Evolutionary conservation across 53 echinoderm and acorn worm species (phyloP).

Genomic region (Temnopleurus reevesii): DNA sequence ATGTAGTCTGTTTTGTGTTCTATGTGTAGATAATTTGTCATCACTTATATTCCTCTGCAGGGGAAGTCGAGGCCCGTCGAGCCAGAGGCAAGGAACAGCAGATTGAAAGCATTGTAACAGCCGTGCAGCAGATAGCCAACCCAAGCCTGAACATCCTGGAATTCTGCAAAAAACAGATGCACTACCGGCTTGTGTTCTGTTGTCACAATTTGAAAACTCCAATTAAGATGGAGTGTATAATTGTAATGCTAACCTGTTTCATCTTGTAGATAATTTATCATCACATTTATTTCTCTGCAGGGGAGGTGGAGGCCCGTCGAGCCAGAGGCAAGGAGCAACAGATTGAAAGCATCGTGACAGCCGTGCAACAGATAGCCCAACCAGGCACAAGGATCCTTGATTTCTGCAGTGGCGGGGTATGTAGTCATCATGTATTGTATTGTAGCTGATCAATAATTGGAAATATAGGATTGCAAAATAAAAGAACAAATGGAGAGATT

Average conservation of each 20-base stretch:
- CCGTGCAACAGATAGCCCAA: conserved; percentile 64
- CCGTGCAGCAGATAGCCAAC: conserved; percentile 67
- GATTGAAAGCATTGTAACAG: conserved; percentile 77
- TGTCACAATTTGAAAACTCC: no score
- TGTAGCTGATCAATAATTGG: not conserved
- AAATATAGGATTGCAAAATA: no score
- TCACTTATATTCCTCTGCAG: no score
- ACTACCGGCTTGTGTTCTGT: no score
- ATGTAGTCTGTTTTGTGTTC: no score
- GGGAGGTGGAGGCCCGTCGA: conserved; percentile 70
- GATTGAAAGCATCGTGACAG: conserved; percentile 80
- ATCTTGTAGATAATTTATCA: no score
- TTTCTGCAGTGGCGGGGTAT: conserved; percentile 97
- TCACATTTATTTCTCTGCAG: conserved; percentile 60
- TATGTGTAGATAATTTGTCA: no score
- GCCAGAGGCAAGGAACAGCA: conserved; percentile 74
- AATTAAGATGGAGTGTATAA: no score
- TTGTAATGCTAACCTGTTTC: no score
- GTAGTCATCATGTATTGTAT: not conserved
- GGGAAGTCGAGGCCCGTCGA: conserved; percentile 67
- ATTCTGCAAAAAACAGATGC: no score
- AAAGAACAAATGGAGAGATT: no score
- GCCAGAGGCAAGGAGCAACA: conserved; percentile 77
- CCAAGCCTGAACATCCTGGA: conserved; percentile 74
- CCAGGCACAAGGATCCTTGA: conserved; percentile 75